Evolutionary conservation across 1,140 invertebrate genomes (phyloP).

Genomic region (Zaprionus nigranus): DNA sequence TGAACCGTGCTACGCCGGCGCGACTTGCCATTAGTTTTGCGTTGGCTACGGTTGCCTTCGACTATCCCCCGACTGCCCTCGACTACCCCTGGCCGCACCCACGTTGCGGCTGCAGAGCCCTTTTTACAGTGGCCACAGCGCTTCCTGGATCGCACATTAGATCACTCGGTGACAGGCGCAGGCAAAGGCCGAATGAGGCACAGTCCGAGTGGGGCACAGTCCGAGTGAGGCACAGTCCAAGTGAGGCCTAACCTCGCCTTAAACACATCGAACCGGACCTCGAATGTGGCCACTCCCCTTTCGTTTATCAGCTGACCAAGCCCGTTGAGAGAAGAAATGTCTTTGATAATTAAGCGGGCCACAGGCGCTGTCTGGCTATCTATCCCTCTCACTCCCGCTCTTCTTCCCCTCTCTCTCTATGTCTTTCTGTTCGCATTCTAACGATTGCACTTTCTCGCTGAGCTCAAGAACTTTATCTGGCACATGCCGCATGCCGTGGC

Average conservation of each 20-base stretch:
- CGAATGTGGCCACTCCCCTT: constrained; percentile 31
- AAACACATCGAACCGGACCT: constrained; percentile 43
- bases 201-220: too few relatives aligned
- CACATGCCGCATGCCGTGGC: constrained; percentile 51
- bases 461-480: constrained; percentile 81
- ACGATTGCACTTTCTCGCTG: constrained; percentile 79
- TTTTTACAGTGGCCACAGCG: constrained; percentile 10
- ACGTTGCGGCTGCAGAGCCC: background rate
- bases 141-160: constrained; percentile 74
- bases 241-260: constrained; percentile 58
- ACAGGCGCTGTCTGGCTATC: constrained; percentile 20
- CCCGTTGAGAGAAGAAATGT: constrained; percentile 70
- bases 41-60: constrained; percentile 50
- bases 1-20: constrained; percentile 76
- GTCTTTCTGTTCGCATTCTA: constrained; percentile 63
- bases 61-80: background rate
- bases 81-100: constrained; percentile 3
- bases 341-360: constrained; percentile 80
- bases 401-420: constrained; percentile 8
- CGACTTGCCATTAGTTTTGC: constrained; percentile 73
- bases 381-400: background rate
- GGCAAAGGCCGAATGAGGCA: background rate
- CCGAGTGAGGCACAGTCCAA: too few relatives aligned
- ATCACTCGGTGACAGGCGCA: constrained; percentile 59
- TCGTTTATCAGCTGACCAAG: constrained; percentile 67